phyloP scores from a whole-genome alignment of 2,888 invertebrate species.

The Myathropa florea region DNA sequence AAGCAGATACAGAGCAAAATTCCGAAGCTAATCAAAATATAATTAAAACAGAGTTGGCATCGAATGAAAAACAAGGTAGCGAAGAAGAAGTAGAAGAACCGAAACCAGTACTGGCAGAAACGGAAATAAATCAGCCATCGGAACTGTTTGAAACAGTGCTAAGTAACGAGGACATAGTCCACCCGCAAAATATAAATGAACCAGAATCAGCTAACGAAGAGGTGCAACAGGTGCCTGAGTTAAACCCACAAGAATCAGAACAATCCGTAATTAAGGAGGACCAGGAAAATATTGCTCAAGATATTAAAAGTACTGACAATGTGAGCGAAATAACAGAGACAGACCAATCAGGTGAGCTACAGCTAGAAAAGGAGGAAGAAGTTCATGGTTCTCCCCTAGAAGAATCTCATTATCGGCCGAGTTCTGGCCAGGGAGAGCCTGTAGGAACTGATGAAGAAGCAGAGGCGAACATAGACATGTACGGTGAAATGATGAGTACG shows the following conservation, averaged over 20 bases:
- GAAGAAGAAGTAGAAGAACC: background rate
- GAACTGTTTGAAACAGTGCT: background rate
- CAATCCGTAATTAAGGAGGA: background rate
- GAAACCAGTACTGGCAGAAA: background rate
- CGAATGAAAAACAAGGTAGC: background rate
- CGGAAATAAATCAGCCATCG: background rate
- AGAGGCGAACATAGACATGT: slow-evolving; percentile 45
- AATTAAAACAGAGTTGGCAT: background rate
- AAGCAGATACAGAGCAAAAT: background rate
- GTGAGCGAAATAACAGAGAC: background rate
- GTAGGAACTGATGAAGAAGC: slow-evolving; percentile 48
- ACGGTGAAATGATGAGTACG: slow-evolving; percentile 13
- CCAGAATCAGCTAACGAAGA: background rate
- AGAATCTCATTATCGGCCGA: slow-evolving; percentile 61
- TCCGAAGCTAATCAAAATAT: background rate
- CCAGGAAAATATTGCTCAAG: slow-evolving; percentile 2
- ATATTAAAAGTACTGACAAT: background rate
- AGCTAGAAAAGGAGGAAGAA: background rate
- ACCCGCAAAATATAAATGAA: background rate
- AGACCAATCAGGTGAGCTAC: slow-evolving; percentile 8
- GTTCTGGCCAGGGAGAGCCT: slow-evolving; percentile 50
- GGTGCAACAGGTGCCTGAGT: background rate
- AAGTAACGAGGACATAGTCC: background rate
- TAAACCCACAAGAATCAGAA: slow-evolving; percentile 3
- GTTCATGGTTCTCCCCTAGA: slow-evolving; percentile 14